Base-by-base conservation (phyloP, 2,113 vertebrate species). In the Barbus barbus region DNA sequence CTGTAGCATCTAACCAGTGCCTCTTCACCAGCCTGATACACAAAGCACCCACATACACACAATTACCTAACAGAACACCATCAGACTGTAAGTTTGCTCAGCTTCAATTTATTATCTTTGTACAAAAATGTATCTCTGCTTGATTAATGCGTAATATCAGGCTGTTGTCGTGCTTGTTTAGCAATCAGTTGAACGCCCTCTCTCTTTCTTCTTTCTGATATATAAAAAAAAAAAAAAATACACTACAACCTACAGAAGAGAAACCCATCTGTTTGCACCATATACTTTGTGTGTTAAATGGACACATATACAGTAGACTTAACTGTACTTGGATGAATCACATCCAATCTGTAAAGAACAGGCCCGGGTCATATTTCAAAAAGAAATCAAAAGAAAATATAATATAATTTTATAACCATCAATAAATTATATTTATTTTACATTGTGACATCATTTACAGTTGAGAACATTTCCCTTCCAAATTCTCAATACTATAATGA, bases 81-180 rank as follows among this genome's bases (percentile, higher is more conserved):
- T 96, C 96, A 97, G 96, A 97, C 95, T 97, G 97, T 99, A 93
- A 96, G 97, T 98, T 14, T n/a, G 90, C 83, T 84, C 88, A 3
- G 48, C 69, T 31, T n/a, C 11, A 12, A 3, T 53, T 53, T 22
- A n/a, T n/a, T n/a, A n/a, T n/a, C n/a, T n/a, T n/a, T n/a, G n/a
- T n/a, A n/a, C n/a, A n/a, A n/a, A n/a, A n/a, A n/a, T n/a, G n/a
- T n/a, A n/a, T 71, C 33, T 71, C 33, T 12, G 67, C 0, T 41
- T 41, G 33, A 71, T 38, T 13, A 71, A 71, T n/a, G 67, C 4
- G 2, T 51, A 31, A 28, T 31, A 51, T 22, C 73, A 51, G 24
- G 36, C n/a, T n/a, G n/a, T n/a, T n/a, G n/a, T n/a, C n/a, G n/a
- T n/a, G n/a, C 72, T 73, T 28, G 24, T 75, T 22, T 16, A 28